Percentiles rank a stretch among this genome's conserved stretches.
Conservation (phyloP, 2,888 invertebrate species). For the Cephus runcator region DNA sequence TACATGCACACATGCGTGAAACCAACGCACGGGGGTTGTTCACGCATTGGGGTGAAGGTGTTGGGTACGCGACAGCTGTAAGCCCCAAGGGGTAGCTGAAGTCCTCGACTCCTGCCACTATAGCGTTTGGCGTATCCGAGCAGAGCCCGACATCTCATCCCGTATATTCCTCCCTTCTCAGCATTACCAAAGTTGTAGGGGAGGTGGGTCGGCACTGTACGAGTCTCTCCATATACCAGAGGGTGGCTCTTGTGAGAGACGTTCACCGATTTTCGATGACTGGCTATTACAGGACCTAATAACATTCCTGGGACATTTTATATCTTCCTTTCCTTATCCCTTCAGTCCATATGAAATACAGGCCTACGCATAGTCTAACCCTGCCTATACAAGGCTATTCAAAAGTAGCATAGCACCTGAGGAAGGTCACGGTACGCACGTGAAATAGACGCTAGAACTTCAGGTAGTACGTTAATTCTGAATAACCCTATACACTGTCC, state of each 20-base stretch:
- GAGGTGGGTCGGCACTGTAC: slow-evolving; percentile 45
- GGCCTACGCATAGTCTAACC: not conserved
- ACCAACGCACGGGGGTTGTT: slow-evolving; percentile 16
- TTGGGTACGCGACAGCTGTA: slow-evolving; percentile 64
- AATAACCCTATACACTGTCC: not conserved
- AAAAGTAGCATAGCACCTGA: not conserved
- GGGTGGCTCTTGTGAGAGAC: not conserved
- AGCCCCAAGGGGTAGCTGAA: slow-evolving; percentile 55
- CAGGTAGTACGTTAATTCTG: not conserved
- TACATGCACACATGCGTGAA: slow-evolving; percentile 28
- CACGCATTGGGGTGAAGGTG: slow-evolving; percentile 47
- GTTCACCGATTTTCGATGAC: not conserved
- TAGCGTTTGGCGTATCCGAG: slow-evolving; percentile 29
- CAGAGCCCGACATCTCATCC: slow-evolving; percentile 34
- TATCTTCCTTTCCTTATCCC: not conserved
- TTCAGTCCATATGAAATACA: not conserved
- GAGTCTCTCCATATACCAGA: slow-evolving; percentile 44
- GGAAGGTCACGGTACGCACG: not conserved
- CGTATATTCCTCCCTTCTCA: slow-evolving; percentile 25
- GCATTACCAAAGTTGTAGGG: not conserved
- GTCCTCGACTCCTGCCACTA: slow-evolving; percentile 56
- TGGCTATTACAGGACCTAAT: not conserved
- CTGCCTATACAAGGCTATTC: not conserved
- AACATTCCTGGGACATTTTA: not conserved
- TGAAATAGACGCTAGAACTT: not conserved